A percentile compares a stretch with the other conserved stretches of the same genome.
Conservation (phyloP, 2,113 vertebrate genomes). For the Mola mola region DNA sequence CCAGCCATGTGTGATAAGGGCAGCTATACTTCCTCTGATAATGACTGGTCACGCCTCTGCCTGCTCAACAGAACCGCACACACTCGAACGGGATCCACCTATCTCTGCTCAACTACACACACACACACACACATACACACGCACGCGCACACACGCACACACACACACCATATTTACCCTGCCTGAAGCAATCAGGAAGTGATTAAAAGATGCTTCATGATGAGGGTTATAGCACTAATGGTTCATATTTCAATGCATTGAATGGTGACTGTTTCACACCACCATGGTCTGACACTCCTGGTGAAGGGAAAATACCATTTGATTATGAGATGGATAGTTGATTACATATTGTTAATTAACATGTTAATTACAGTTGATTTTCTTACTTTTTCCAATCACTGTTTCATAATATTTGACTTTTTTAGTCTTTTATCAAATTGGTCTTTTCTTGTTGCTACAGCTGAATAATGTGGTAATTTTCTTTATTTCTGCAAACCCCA, state of each 20-base stretch:
- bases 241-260: background rate
- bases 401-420: no score
- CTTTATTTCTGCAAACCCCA: no score
- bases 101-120: slow-evolving; percentile 3
- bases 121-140: slow-evolving; percentile 12
- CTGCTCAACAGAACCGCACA: slow-evolving; percentile 54
- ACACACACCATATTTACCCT: background rate
- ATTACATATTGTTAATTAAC: no score
- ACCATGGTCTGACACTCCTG: background rate
- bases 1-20: slow-evolving; percentile 67
- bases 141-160: slow-evolving; percentile 1
- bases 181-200: slow-evolving; percentile 30
- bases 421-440: no score
- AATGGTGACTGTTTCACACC: background rate
- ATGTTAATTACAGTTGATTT: background rate
- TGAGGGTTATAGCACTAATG: background rate
- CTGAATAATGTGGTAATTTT: no score
- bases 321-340: no score
- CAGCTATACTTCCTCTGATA: slow-evolving; percentile 74
- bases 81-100: slow-evolving; percentile 3
- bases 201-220: slow-evolving; percentile 8
- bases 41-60: slow-evolving; percentile 61
- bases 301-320: no score
- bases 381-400: background rate
- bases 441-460: no score